These are phyloP conservation scores for Solenopsis fugax DNA, from an alignment of 1,140 invertebrate genomes.

Conservation along the genomic window DNA sequence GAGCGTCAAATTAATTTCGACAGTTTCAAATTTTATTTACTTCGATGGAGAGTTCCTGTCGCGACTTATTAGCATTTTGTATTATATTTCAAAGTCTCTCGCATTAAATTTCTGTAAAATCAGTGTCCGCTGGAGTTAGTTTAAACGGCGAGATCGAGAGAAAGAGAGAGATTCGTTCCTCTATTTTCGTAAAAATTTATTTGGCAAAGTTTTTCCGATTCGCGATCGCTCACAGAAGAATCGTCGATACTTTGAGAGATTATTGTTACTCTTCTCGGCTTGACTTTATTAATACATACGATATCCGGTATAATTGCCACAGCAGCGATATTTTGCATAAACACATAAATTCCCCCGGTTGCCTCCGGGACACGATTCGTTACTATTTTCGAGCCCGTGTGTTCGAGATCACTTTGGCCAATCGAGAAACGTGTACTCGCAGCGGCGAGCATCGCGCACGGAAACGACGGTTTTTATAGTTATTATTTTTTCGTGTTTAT, in stretches of 20 bases:
- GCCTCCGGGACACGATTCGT: constrained; percentile 28
- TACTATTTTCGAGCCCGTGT: constrained; percentile 52
- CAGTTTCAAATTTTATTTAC: constrained; percentile 12
- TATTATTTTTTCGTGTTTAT: constrained; percentile 85
- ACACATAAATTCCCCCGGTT: constrained; percentile 50
- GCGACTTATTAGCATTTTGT: neutral
- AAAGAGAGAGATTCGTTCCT: neutral
- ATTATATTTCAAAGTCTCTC: neutral
- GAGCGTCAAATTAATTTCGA: neutral
- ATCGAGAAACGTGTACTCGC: constrained; percentile 29
- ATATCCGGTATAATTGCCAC: constrained; percentile 35
- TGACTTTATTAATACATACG: constrained; percentile 27
- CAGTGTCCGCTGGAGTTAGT: neutral
- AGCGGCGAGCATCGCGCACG: constrained; percentile 28
- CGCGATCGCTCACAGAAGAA: neutral
- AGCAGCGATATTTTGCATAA: constrained; percentile 53
- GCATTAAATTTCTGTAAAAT: constrained; percentile 4
- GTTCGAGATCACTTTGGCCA: constrained; percentile 49
- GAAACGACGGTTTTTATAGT: constrained; percentile 81
- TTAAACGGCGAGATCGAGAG: neutral
- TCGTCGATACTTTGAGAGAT: neutral
- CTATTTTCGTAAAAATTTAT: constrained; percentile 18
- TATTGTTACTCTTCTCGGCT: neutral
- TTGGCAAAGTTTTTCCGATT: neutral
- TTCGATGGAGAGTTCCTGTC: neutral